Evolutionary conservation across 2,113 vertebrate species (phyloP), one percentile per base, ranked within the genome.

Genomic region (Picathartes gymnocephalus): DNA sequence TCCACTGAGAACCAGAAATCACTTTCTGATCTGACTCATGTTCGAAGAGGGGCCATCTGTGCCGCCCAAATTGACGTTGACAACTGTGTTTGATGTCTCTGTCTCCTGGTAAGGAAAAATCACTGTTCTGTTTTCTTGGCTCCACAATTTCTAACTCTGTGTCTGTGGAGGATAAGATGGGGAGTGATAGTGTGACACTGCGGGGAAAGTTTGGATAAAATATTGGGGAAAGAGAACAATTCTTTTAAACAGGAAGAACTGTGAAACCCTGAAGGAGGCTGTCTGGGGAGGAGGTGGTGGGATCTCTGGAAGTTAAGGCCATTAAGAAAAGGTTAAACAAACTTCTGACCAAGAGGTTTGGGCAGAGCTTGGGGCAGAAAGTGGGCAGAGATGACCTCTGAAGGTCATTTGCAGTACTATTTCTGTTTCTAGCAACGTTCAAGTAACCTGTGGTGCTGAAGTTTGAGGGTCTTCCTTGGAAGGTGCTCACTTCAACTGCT

Each of bases 1-100:
- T 94, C 95, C 93, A 95, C 88, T 79, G 86, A 87, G 94, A 93
- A 92, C 37, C 71, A 89, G 88, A 93, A 96, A 96, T 90, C 94
- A 89, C 66, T 84, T 92, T 95, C 85, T 94, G 90, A 79, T 23
- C 60, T 91, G 74, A 88, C 78, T 90, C 45, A 62, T 93, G 79
- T 76, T 93, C 13, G 27, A 90, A 91, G 39, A 74, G 74, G 64
- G 90, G 72, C 88, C 93, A 90, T 90, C 88, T 96, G 90, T 81
- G 71, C 74, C 60, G 64, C 79, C 82, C 88, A 80, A 93, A 96
- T 27, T 80, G 56, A 95, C 2, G 0, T 0, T 88, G 96, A 95
- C 80, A 94, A 91, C 81, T 76, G 47, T 44, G 51, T 86, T 84
- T 95, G 82, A 93, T 82, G 74, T 83, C 91, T 90, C 77, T 61